These are phyloP conservation scores for Molorchus minor DNA, from an alignment of 2,888 invertebrate genomes.

Conservation along the genomic window DNA sequence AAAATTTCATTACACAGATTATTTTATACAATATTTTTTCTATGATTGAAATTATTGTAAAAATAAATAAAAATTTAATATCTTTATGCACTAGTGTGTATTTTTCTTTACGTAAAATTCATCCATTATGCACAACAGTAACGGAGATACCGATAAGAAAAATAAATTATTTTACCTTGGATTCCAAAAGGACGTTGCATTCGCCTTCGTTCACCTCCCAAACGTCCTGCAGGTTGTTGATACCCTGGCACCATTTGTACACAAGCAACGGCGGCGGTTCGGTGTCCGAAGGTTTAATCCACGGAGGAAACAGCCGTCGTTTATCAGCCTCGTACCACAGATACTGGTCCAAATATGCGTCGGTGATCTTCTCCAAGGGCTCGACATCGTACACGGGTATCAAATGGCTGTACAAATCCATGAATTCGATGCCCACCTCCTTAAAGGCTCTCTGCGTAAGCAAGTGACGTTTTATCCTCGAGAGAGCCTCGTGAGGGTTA, in stretches of 20 bases:
- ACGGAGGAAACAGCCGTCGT: constrained; percentile 93
- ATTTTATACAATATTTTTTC: no score
- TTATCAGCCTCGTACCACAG: constrained; percentile 99
- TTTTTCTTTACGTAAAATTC: no score
- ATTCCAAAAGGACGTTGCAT: constrained; percentile 97
- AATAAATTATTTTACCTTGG: no score
- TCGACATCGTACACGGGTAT: constrained; percentile 99
- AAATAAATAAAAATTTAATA: no score
- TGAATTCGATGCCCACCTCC: constrained; percentile 99
- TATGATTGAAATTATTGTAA: no score
- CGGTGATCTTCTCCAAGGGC: constrained; percentile 98
- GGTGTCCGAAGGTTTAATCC: constrained; percentile 99
- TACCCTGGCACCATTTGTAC: constrained; percentile 99
- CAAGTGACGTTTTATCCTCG: constrained; percentile 98
- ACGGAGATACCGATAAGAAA: no score
- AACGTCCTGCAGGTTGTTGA: constrained; percentile 97
- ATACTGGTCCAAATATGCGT: constrained; percentile 99
- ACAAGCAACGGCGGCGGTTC: constrained; percentile 93
- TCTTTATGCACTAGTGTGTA: no score
- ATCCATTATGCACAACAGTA: no score
- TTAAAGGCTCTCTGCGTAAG: constrained; percentile 98
- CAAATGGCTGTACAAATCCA: constrained; percentile 99
- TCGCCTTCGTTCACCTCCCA: constrained; percentile 99
- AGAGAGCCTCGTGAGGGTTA: constrained; percentile 98
- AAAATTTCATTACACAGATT: no score